phyloP scores from a whole-genome alignment of 2,797 vertebrate species.

The Phrynocephalus guinanensis region DNA sequence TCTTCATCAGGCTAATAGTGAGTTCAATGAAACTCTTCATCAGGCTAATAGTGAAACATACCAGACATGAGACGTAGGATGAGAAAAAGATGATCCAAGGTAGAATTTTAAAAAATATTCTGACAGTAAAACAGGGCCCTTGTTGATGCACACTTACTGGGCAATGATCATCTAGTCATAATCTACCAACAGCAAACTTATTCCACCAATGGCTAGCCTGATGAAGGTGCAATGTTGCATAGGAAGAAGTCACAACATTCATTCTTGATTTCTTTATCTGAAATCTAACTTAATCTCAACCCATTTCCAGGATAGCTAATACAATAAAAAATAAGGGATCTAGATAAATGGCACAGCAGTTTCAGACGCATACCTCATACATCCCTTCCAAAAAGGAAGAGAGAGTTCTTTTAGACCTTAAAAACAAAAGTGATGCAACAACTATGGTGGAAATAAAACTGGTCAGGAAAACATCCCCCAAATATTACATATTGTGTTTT shows the following conservation, averaged over 20 bases:
- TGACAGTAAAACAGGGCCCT: neutral
- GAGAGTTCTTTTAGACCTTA: neutral
- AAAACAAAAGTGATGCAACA: neutral
- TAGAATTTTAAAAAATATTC: neutral
- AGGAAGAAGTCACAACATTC: neutral
- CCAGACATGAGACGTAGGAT: neutral
- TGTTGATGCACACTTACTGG: neutral
- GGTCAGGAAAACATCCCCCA: neutral
- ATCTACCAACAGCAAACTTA: neutral
- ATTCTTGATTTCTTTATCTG: neutral
- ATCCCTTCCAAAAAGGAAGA: neutral
- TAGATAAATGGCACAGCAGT: neutral
- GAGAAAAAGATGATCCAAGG: neutral
- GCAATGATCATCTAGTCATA: neutral
- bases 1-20: neutral
- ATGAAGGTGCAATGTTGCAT: neutral
- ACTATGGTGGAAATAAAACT: neutral
- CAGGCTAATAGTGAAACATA: neutral
- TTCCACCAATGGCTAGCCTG: neutral
- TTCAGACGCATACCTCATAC: neutral
- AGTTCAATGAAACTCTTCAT: neutral
- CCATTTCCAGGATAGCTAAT: constrained; percentile 9
- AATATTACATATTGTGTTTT: neutral
- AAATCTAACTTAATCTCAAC: constrained; percentile 23
- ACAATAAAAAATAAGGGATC: too few relatives aligned